These are phyloP conservation scores for Deilephila porcellus DNA, from an alignment of 2,888 invertebrate genomes.

Conservation along the genomic window DNA sequence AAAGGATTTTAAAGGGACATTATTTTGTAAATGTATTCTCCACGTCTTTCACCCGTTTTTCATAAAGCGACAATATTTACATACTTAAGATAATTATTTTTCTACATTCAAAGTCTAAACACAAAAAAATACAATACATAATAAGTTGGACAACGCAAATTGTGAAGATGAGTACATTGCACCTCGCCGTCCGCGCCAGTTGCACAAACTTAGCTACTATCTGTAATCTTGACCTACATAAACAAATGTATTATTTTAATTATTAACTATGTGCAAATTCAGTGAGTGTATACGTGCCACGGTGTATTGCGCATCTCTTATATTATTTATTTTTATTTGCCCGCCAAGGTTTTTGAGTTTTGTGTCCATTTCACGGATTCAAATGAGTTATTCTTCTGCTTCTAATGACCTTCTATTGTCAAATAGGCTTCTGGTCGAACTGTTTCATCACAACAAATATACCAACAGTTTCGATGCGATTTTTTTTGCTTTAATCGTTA, in stretches of 20 bases:
- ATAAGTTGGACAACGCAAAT: conserved; percentile 1
- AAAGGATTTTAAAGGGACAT: too few relatives aligned
- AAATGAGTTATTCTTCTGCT: neutral
- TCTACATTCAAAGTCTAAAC: neutral
- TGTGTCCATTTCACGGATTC: neutral
- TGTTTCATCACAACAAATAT: too few relatives aligned
- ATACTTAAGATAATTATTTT: too few relatives aligned
- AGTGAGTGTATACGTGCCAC: conserved; percentile 35
- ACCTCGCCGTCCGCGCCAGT: conserved; percentile 35
- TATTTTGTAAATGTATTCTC: too few relatives aligned
- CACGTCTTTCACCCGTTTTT: too few relatives aligned
- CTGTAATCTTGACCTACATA: conserved; percentile 63
- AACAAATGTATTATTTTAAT: conserved; percentile 53
- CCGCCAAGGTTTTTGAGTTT: conserved; percentile 30
- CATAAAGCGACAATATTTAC: too few relatives aligned
- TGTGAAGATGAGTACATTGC: conserved; percentile 29
- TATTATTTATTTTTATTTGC: conserved; percentile 36
- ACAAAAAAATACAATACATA: neutral
- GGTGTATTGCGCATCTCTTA: conserved; percentile 37
- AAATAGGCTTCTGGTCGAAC: too few relatives aligned
- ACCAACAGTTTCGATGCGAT: too few relatives aligned
- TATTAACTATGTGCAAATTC: conserved; percentile 46
- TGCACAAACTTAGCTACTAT: conserved; percentile 47
- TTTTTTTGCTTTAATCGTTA: too few relatives aligned
- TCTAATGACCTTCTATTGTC: too few relatives aligned